Base-by-base conservation (phyloP, 2,113 vertebrate species). In the Trichomycterus rosablanca region DNA sequence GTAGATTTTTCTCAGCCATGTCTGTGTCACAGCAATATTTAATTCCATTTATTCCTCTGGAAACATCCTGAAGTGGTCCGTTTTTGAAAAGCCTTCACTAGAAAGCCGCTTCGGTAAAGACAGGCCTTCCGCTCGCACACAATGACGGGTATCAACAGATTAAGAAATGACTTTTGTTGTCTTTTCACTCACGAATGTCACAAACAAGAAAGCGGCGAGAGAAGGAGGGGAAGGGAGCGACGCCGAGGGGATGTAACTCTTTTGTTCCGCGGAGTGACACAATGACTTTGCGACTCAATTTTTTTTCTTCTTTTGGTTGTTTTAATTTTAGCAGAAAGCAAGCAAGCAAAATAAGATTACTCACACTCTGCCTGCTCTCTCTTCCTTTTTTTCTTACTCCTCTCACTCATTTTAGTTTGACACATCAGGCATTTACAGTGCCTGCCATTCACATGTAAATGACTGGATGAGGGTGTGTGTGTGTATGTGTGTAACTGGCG, bases 131-230 rank as follows among this genome's bases (percentile, higher is more conserved):
- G 60, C 51, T 59, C 71, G 54, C 72, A 43, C 68, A 86, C 81
- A 85, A 86, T 82, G 82, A 85, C 79, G 80, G 76, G 80, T 69
- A 83, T 79, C 78, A 77, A 72, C 78, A 84, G 83, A 86, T 84
- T 84, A 83, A 83, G 83, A 86, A 83, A 83, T 82, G 74, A 86
- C 83, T 86, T 87, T 83, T 84, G 84, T 86, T 86, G 83, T 87
- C 83, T 86, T 84, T 85, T 87, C 83, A 86, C 74, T 79, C 57
- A 50, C 65, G 80, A 79, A 87, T 88, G 85, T 87, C 84, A 87
- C 82, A 85, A 86, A 87, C 77, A 84, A 86, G 74, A 85, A 79
- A 81, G 53, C 60, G 74, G 53, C 71, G 49, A 68, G 48, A 61
- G 53, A 59, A 50, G 63, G 42, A 60, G 68, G 59, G 35, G 59